These are phyloP conservation scores for Pseudomyrmex gracilis DNA, from an alignment of 1,140 invertebrate genomes.

Conservation along the genomic window DNA sequence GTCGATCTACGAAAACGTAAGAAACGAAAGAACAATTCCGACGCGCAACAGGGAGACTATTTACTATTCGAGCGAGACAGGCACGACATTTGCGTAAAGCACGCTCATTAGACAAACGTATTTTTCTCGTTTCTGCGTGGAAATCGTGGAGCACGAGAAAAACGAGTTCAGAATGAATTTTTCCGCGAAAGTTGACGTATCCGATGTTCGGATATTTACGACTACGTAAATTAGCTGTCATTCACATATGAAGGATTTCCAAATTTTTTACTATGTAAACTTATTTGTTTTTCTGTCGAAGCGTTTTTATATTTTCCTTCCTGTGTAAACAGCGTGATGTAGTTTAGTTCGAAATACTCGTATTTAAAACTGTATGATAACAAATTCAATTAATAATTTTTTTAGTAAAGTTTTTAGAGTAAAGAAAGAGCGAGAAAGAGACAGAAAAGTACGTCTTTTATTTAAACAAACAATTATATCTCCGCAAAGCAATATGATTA, in stretches of 20 bases:
- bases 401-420: not conserved
- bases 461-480: not conserved
- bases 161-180: not conserved
- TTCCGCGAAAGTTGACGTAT: not conserved
- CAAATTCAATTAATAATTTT: not conserved
- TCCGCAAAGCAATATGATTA: not conserved
- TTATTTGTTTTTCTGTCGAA: not conserved
- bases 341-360: no score
- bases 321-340: no score
- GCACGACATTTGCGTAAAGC: slow-evolving; percentile 20
- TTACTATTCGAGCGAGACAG: slow-evolving; percentile 5
- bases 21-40: slow-evolving; percentile 6
- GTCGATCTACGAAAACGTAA: slow-evolving; percentile 6
- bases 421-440: no score
- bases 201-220: not conserved
- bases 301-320: not conserved
- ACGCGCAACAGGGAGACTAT: slow-evolving; percentile 11
- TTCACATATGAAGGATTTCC: not conserved
- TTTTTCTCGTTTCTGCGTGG: slow-evolving; percentile 1
- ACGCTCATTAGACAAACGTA: slow-evolving; percentile 31
- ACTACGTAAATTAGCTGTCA: slow-evolving; percentile 17
- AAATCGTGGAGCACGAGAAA: no score
- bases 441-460: not conserved
- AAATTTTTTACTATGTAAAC: not conserved
- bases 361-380: not conserved